Percentiles rank a stretch among this genome's conserved stretches.
phyloP scores from a whole-genome alignment of 2,888 invertebrate species.

The Microplitis manilae region DNA sequence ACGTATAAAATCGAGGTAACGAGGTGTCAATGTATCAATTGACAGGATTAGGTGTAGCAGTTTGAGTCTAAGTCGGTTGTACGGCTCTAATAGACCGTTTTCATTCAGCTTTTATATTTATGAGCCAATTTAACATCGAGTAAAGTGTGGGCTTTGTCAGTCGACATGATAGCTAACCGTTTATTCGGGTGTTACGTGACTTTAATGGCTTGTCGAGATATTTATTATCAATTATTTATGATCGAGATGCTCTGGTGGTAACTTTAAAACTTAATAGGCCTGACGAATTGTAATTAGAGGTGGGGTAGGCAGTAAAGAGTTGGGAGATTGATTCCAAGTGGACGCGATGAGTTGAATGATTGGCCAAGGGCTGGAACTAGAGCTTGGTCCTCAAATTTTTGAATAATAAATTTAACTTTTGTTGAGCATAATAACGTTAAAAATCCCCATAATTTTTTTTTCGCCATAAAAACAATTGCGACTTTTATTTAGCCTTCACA shows the following conservation, averaged over 20 bases:
- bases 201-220: constrained; percentile 24
- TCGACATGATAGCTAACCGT: neutral
- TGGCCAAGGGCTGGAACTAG: no score
- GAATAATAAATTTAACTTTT: no score
- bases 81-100: neutral
- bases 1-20: constrained; percentile 40
- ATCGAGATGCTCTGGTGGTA: neutral
- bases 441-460: no score
- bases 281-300: no score
- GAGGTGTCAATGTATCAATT: constrained; percentile 59
- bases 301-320: no score
- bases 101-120: constrained; percentile 1
- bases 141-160: neutral
- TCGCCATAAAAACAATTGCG: no score
- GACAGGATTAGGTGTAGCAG: constrained; percentile 32
- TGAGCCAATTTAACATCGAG: neutral
- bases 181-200: neutral
- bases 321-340: no score
- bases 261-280: no score
- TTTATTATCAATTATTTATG: constrained; percentile 21
- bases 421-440: no score
- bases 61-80: constrained; percentile 17
- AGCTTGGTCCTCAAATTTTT: no score
- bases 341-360: no score
- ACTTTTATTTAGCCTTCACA: no score